Evolutionary conservation across 64 coral and sea anemone genomes (phyloP).

Genomic region (Stylophora pistillata): DNA sequence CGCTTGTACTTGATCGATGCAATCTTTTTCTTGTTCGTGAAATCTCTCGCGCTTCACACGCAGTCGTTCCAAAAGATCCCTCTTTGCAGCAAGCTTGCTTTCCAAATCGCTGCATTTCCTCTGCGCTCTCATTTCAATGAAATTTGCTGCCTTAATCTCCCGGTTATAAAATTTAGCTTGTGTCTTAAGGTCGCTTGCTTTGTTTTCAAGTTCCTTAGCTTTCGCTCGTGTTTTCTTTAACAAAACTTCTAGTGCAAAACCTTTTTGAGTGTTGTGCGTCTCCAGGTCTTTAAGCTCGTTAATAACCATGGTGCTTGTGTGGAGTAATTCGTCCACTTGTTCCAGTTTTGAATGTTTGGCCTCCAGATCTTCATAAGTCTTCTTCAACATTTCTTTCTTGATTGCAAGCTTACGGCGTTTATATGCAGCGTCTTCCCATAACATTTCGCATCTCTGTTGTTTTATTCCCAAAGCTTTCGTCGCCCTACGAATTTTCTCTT

Average conservation of each 20-base stretch:
- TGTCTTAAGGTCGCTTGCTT: not conserved
- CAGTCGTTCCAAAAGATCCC: not conserved
- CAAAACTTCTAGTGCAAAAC: not conserved
- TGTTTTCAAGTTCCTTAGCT: slow-evolving; percentile 12
- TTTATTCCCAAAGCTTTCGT: not conserved
- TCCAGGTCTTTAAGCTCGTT: slow-evolving; percentile 7
- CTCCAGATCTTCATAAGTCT: slow-evolving; percentile 1
- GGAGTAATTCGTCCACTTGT: slow-evolving; percentile 6
- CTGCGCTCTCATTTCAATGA: slow-evolving; percentile 17
- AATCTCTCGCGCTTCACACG: not conserved
- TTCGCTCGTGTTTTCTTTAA: not conserved
- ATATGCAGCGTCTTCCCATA: not conserved
- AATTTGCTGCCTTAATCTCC: slow-evolving; percentile 9
- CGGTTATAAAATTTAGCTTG: not conserved
- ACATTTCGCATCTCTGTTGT: not conserved
- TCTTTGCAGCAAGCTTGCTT: not conserved
- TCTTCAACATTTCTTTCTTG: not conserved
- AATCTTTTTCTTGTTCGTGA: not conserved
- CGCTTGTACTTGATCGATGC: no score
- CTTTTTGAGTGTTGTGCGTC: not conserved
- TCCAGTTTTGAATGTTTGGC: not conserved
- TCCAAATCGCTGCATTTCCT: not conserved
- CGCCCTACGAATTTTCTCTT: not conserved
- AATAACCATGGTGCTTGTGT: not conserved
- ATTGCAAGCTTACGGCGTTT: not conserved